Percentiles rank a stretch among this genome's conserved stretches.
phyloP scores from a whole-genome alignment of 2,888 invertebrate species.

The Drosophila prolongata region DNA sequence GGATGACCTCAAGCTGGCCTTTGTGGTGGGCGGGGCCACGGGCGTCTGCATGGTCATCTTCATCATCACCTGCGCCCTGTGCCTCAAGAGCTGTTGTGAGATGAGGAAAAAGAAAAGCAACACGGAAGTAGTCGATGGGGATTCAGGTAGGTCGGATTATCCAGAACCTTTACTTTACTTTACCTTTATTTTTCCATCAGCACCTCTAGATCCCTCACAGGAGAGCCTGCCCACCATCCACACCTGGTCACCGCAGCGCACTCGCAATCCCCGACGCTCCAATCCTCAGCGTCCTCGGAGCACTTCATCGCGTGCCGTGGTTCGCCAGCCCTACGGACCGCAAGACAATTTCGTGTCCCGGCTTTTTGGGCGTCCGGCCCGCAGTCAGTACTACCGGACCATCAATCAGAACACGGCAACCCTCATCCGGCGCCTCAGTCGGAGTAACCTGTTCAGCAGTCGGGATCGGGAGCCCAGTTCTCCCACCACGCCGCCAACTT shows the following conservation, averaged over 20 bases:
- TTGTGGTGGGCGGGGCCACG: constrained; percentile 75
- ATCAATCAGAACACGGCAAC: constrained; percentile 83
- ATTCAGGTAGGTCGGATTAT: constrained; percentile 52
- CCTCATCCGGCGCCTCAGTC: constrained; percentile 82
- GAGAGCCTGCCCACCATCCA: constrained; percentile 58
- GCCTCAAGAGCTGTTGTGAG: constrained; percentile 72
- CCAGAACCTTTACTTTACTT: background rate
- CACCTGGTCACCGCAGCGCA: constrained; percentile 58
- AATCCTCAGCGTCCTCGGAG: constrained; percentile 60
- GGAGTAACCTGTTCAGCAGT: constrained; percentile 82
- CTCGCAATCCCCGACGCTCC: constrained; percentile 60
- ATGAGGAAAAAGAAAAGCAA: constrained; percentile 46
- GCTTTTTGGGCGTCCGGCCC: constrained; percentile 82
- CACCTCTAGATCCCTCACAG: constrained; percentile 39
- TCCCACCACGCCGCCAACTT: constrained; percentile 46
- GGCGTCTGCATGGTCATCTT: constrained; percentile 76
- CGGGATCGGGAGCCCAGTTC: constrained; percentile 73
- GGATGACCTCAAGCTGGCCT: constrained; percentile 77
- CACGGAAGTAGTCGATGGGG: constrained; percentile 15
- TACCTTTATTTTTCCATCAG: constrained; percentile 14
- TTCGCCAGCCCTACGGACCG: constrained; percentile 71
- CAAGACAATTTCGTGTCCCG: constrained; percentile 81
- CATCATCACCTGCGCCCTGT: constrained; percentile 73
- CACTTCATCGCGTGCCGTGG: constrained; percentile 54
- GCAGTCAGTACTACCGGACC: constrained; percentile 82